A percentile compares a stretch with the other conserved stretches of the same genome.
These are phyloP conservation scores for Channa maculata DNA, from an alignment of 2,113 vertebrate genomes.

Conservation along the genomic window DNA sequence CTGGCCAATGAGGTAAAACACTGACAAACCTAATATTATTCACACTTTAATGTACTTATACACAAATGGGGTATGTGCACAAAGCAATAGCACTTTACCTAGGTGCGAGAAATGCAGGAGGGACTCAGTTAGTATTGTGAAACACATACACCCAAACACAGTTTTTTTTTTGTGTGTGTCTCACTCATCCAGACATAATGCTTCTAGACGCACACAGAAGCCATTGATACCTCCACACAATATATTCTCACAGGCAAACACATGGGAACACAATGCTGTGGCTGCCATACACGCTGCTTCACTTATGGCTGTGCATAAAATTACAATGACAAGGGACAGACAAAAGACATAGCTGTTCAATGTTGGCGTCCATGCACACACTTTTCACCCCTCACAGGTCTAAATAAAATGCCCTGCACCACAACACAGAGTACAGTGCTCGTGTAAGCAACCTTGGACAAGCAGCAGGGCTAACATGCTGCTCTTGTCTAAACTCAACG, in stretches of 20 bases:
- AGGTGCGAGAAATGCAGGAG: no score
- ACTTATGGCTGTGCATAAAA: conserved; percentile 71
- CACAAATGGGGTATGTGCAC: no score
- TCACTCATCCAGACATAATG: conserved; percentile 17
- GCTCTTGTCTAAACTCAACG: neutral
- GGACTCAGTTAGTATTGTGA: no score
- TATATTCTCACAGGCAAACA: conserved; percentile 67
- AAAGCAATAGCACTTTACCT: no score
- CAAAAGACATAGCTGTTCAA: conserved; percentile 60
- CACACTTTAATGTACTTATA: no score
- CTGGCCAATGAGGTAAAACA: no score
- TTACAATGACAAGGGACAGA: conserved; percentile 65
- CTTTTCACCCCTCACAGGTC: conserved; percentile 23
- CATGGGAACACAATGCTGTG: conserved; percentile 62
- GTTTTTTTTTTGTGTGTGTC: conserved; percentile 11
- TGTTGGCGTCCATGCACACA: conserved; percentile 21
- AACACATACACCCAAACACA: conserved; percentile 14
- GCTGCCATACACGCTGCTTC: conserved; percentile 56
- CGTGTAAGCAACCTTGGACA: neutral
- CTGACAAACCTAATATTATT: no score
- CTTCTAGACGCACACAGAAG: conserved; percentile 64
- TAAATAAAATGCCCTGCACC: conserved; percentile 55
- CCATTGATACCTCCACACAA: conserved; percentile 73
- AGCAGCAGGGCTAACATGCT: conserved; percentile 14
- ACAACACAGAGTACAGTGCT: conserved; percentile 30